phyloP scores from a whole-genome alignment of 1,140 invertebrate genomes.

The Teleogryllus occipitalis region DNA sequence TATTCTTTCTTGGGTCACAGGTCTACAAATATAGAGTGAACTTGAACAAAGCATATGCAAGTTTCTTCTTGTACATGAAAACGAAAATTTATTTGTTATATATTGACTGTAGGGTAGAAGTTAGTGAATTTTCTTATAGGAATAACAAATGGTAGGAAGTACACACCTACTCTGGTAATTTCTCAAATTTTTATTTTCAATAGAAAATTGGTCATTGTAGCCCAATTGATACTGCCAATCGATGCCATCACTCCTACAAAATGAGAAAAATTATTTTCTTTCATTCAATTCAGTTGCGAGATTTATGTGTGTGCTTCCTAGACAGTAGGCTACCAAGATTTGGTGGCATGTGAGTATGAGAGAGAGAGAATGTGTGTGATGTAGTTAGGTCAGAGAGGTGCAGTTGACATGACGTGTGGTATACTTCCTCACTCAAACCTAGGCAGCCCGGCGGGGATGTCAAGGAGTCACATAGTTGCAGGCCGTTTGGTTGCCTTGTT shows the following conservation, averaged over 20 bases:
- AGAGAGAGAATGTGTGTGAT: not conserved
- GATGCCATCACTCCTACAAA: too few relatives aligned
- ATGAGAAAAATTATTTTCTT: too few relatives aligned
- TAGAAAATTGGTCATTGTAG: too few relatives aligned
- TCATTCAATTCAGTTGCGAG: too few relatives aligned
- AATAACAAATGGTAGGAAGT: not conserved
- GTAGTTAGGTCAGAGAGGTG: conserved; percentile 15
- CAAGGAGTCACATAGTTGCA: conserved; percentile 16
- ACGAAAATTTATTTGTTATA: too few relatives aligned
- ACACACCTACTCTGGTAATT: not conserved
- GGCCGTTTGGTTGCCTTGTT: conserved; percentile 19
- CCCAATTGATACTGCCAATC: too few relatives aligned
- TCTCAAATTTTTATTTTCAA: too few relatives aligned
- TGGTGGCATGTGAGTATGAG: not conserved
- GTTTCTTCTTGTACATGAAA: too few relatives aligned
- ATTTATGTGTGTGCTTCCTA: not conserved
- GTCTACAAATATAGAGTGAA: too few relatives aligned
- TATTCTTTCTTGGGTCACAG: too few relatives aligned
- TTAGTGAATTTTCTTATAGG: not conserved
- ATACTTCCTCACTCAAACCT: conserved; percentile 24
- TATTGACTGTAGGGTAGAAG: not conserved
- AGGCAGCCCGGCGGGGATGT: conserved; percentile 22
- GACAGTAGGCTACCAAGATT: not conserved
- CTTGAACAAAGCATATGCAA: too few relatives aligned
- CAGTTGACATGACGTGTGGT: conserved; percentile 18